Conservation (phyloP, 2,797 vertebrate genomes). For the Poeciliopsis infans region DNA sequence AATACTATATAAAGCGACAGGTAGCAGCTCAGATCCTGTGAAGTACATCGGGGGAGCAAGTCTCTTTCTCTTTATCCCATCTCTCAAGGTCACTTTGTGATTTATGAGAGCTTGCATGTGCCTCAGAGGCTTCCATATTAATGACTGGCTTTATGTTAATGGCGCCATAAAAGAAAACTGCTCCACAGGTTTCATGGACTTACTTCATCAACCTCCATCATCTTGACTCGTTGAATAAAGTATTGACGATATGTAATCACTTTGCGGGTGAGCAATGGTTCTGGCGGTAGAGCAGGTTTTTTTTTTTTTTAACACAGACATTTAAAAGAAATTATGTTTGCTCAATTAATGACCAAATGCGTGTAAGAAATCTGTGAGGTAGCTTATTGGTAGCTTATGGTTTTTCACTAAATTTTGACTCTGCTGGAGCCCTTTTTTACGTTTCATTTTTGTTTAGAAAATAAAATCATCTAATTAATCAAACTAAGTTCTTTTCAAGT, state of each 20-base stretch:
- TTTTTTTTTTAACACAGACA: not conserved
- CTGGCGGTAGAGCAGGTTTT: not conserved
- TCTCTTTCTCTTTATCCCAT: constrained; percentile 18
- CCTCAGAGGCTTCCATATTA: constrained; percentile 59
- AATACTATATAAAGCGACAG: constrained; percentile 14
- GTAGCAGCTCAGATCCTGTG: constrained; percentile 19
- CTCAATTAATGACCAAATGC: not conserved
- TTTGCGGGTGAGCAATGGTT: not conserved
- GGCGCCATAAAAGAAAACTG: constrained; percentile 25
- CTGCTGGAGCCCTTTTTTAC: not conserved
- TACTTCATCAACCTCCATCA: constrained; percentile 25
- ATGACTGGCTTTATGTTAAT: constrained; percentile 54
- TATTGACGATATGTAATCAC: not conserved
- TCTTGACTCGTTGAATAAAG: constrained; percentile 11
- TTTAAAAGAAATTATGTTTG: not conserved
- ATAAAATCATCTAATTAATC: not conserved
- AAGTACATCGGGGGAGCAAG: constrained; percentile 27
- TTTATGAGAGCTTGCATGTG: constrained; percentile 27
- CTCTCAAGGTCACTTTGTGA: constrained; percentile 52
- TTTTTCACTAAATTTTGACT: not conserved
- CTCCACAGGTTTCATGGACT: constrained; percentile 42
- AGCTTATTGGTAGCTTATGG: not conserved
- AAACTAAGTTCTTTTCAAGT: not conserved
- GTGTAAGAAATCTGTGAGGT: not conserved
- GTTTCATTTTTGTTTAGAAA: not conserved